Base-by-base conservation (phyloP, 1,140 invertebrate genomes). In the Zelostemma sp. region DNA sequence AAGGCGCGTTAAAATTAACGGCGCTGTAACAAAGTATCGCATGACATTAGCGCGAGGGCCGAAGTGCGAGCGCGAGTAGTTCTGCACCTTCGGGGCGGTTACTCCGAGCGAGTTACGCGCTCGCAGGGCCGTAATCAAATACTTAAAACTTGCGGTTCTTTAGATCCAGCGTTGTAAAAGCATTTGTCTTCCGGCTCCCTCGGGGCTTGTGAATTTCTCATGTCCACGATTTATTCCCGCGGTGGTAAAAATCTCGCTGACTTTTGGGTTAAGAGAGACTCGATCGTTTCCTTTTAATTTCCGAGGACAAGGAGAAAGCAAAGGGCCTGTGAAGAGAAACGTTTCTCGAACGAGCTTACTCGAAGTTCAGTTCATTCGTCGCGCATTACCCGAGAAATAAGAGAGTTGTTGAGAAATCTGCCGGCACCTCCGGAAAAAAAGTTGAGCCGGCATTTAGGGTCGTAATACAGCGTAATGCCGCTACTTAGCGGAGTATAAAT, bases 401-500 rank as follows among this genome's bases (percentile, higher is more conserved):
- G 15, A 33, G 21, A 49, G 31, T 41, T 8, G 9, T 25, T 9
- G 48, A 35, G 25, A 50, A 50, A 48, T 28, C n/a, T 25, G 25
- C 8, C 46, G 6, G 11, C 21, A 19, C 16, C 40, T 46, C 41
- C 61, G 54, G 70, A 41, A 66, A 77, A 79, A 80, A 83, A 81
- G 75, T 80, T 80, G 51, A 75, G 72, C 71, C 72, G 75, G 73
- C 76, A 74, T 75, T 78, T 78, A 77, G 75, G 79, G 64, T 79
- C 72, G 80, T 85, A 85, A 85, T 82, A 78, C 82, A 77, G 63
- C 73, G 75, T 85, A 85, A 85, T 83, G 75, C 80, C 57, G 74
- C 74, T 79, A 83, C 83, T 85, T 85, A 85, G 83, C 80, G 72
- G 75, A 79, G 79, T 83, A 85, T 85, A 85, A 85, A 85, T 85